Evolutionary conservation across 2,113 vertebrate genomes (phyloP).

Genomic region (Toxostoma redivivum): DNA sequence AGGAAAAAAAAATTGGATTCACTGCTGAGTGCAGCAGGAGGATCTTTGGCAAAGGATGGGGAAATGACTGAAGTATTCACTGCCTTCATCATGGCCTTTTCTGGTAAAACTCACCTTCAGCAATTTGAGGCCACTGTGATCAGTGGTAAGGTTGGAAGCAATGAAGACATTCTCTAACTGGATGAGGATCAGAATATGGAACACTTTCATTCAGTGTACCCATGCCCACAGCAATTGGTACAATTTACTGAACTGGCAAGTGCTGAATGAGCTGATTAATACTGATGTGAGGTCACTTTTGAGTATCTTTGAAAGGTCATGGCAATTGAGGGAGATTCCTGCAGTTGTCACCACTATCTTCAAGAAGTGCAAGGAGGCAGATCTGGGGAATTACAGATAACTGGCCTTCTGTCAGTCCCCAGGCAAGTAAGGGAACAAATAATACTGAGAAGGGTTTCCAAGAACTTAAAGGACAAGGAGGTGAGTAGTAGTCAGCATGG

Average conservation of each 20-base stretch:
- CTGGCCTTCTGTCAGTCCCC: background rate
- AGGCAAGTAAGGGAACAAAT: background rate
- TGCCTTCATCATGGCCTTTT: background rate
- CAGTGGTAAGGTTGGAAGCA: background rate
- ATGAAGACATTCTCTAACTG: background rate
- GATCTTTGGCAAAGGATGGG: background rate
- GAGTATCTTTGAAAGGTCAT: background rate
- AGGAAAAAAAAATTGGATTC: background rate
- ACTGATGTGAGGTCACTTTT: background rate
- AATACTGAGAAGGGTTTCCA: background rate
- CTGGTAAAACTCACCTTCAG: background rate
- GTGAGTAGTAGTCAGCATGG: background rate
- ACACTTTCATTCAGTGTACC: accelerated
- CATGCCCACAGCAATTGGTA: background rate
- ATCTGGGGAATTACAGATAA: background rate
- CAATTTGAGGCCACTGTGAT: background rate
- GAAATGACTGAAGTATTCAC: background rate
- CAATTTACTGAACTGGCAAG: background rate
- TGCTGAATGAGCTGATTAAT: background rate
- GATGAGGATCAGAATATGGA: background rate
- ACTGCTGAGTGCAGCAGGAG: background rate
- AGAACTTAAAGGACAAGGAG: background rate
- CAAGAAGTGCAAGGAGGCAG: background rate
- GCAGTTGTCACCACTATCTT: background rate
- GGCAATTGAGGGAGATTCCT: background rate